phyloP scores from a whole-genome alignment of 2,888 invertebrate genomes.

The Caradrina kadenii region DNA sequence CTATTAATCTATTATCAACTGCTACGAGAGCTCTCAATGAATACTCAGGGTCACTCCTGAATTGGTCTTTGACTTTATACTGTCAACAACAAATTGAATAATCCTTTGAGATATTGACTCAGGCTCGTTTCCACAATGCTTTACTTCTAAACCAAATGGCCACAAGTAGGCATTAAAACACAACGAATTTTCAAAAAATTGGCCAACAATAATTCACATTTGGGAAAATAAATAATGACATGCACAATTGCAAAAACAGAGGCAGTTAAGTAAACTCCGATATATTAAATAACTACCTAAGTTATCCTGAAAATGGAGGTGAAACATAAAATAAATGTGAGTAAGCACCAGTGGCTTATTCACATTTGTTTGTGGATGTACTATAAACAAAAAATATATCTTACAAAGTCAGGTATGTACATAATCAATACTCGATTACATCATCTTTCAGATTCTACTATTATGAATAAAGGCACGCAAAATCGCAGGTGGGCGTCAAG shows the following conservation, averaged over 20 bases:
- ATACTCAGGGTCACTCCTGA: slow-evolving; percentile 26
- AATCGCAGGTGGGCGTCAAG: slow-evolving; percentile 42
- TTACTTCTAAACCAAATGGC: no score
- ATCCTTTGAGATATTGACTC: neutral
- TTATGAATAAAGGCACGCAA: slow-evolving; percentile 15
- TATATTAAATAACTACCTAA: neutral
- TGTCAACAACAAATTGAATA: slow-evolving; percentile 20
- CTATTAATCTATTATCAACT: slow-evolving; percentile 41
- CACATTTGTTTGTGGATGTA: no score
- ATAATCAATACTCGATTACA: slow-evolving; percentile 1
- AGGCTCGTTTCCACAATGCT: no score
- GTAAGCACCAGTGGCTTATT: no score
- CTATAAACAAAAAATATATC: neutral
- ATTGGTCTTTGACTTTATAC: slow-evolving; percentile 39
- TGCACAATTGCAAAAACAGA: no score
- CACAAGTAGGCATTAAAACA: no score
- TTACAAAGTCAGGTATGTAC: neutral
- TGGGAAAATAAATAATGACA: no score
- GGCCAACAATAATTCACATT: no score
- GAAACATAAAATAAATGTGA: no score
- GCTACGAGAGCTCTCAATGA: slow-evolving; percentile 28
- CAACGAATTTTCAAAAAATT: no score
- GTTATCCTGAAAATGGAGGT: no score
- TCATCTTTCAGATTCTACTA: slow-evolving; percentile 9
- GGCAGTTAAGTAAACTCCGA: neutral